Percentiles rank a stretch among this genome's conserved stretches.
Evolutionary conservation across 2,113 vertebrate species (phyloP).

Genomic region (Festucalex cinctus): DNA sequence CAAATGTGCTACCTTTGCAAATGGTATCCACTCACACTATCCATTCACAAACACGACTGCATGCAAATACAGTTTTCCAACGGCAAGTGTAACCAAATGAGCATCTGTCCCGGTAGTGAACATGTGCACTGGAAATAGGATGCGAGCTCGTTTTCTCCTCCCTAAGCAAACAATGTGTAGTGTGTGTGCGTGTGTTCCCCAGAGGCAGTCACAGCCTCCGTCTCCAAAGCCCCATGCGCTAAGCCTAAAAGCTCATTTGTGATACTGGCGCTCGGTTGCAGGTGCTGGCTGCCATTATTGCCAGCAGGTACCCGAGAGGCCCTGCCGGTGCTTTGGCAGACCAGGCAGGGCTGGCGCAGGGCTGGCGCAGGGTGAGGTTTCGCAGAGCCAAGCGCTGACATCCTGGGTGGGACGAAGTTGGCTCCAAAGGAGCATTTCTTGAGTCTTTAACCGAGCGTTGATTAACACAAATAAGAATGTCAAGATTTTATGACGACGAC

Average conservation of each 20-base stretch:
- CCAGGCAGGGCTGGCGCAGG: too few relatives aligned
- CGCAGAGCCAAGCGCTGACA: conserved; percentile 52
- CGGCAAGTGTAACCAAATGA: conserved; percentile 24
- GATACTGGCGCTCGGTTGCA: conserved; percentile 40
- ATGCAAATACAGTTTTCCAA: conserved; percentile 42
- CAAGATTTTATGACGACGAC: too few relatives aligned
- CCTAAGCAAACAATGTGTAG: conserved; percentile 58
- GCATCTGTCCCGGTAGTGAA: conserved; percentile 35
- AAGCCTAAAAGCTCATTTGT: conserved; percentile 68
- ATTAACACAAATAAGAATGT: too few relatives aligned
- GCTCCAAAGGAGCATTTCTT: conserved; percentile 41
- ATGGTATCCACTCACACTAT: conserved; percentile 34
- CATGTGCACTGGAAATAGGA: conserved; percentile 57
- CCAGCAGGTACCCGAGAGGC: conserved; percentile 53
- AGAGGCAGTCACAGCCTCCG: conserved; percentile 40
- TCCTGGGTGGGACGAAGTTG: conserved; percentile 53
- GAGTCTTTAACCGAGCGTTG: conserved; percentile 34
- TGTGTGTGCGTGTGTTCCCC: conserved; percentile 56
- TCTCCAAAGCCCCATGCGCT: conserved; percentile 50
- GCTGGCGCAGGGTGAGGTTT: conserved; percentile 33
- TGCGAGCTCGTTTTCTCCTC: conserved; percentile 37
- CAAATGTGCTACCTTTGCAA: not conserved
- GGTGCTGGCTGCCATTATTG: conserved; percentile 61
- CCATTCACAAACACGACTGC: conserved; percentile 49
- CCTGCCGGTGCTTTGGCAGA: conserved; percentile 46